Evolutionary conservation across 2,797 vertebrate species (phyloP), one percentile per base, ranked within the genome.

Genomic region (Micrastur ruficollis): DNA sequence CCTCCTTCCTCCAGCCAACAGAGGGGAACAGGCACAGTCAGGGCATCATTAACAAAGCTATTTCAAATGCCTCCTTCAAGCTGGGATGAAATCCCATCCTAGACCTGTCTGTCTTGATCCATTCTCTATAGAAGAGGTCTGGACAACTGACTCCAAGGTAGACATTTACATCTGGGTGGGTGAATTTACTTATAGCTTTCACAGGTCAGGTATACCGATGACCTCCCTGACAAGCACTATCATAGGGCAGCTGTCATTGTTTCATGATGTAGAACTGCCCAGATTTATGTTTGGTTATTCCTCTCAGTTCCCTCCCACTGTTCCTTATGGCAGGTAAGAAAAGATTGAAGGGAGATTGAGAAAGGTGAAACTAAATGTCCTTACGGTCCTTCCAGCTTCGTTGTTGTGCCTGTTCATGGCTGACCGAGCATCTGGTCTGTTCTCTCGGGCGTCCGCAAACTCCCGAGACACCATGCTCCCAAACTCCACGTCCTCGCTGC

Each of bases 401-500:
- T 99, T 99, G 98, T 99, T 99, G 95, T 99, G 99, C 47, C 99
- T 98, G 97, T 99, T 99, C 99, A 99, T 99, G 53, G 99, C 99
- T 0, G 99, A 99, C 18, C 99, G 99, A 2, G 99, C 99, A 0
- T 99, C 99, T 0, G 99, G 99, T 9, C 99, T 97, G 98, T 99
- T 99, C 98, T 99, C 99, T 34, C 99, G 98, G 1, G 99, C 99
- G 1, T 99, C 99, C 0, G 99, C 99, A 40, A 99, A 99, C 96
- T 99, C 99, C 61, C 99, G 98, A 25, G 99, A 99, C 91, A 99
- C 99, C 99, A 99, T 99, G 95, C 98, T 99, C 19, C 99, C 99
- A 36, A 99, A 99, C 52, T 99, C 99, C 85, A 99, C 98, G 14
- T 99, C 99, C 95, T 99, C 99, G 0, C 99, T 99, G 98, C 99